phyloP scores from a whole-genome alignment of 2,113 vertebrate species.

The Isurus oxyrinchus region DNA sequence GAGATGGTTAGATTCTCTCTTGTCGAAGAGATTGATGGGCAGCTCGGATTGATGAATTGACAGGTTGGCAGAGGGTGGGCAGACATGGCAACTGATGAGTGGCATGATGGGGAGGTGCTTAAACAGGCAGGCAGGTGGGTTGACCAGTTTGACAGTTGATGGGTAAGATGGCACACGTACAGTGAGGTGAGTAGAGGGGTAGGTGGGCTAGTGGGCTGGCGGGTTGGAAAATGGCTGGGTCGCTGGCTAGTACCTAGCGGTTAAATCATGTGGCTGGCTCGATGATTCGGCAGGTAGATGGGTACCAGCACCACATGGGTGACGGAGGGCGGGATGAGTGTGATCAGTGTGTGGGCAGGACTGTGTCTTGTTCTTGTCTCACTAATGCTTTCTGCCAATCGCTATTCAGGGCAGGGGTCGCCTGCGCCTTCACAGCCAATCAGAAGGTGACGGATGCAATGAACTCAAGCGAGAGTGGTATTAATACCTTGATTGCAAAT shows the following conservation, averaged over 20 bases:
- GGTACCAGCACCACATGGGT: not conserved
- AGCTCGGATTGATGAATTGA: not conserved
- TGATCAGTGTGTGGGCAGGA: no score
- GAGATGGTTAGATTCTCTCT: no score
- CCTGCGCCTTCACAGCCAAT: conserved; percentile 61
- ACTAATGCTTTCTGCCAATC: rapidly evolving
- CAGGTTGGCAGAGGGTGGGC: not conserved
- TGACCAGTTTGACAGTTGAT: no score
- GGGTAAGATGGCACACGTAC: no score
- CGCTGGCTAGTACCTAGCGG: no score
- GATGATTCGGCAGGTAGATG: not conserved
- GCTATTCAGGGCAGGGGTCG: conserved; percentile 52
- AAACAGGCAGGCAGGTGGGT: no score
- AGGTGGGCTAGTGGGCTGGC: no score
- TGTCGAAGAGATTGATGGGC: not conserved
- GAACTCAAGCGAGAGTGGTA: conserved; percentile 47
- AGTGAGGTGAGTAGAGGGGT: no score
- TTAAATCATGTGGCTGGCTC: no score
- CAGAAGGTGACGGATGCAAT: conserved; percentile 53
- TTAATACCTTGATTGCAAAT: conserved; percentile 47
- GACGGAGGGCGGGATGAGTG: no score
- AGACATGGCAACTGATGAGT: not conserved
- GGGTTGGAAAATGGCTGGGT: no score
- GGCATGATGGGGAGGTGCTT: no score
- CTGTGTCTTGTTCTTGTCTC: not conserved